Evolutionary conservation across 2,797 vertebrate genomes (phyloP).

Genomic region (Glyptemys insculpta): DNA sequence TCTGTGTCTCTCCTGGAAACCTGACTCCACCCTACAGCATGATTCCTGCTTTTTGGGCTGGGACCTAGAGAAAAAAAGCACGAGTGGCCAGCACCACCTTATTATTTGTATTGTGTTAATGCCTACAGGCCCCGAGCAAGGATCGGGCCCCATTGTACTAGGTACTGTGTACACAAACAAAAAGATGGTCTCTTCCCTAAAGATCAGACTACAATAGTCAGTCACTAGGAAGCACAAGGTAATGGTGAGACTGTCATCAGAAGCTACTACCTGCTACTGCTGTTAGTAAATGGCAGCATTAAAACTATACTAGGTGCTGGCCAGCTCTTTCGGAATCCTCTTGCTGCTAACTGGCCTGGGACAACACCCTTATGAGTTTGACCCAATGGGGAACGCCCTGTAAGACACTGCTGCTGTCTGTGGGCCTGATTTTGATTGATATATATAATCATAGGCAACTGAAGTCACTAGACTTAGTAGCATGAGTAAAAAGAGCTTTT

Average conservation of each 20-base stretch:
- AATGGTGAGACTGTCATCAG: not conserved
- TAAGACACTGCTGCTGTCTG: not conserved
- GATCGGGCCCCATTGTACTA: not conserved
- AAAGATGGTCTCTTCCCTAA: rapidly evolving
- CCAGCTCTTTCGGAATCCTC: not conserved
- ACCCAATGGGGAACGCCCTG: not conserved
- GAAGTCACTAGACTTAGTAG: not conserved
- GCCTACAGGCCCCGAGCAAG: rapidly evolving
- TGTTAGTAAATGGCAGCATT: rapidly evolving
- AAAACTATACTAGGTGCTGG: not conserved
- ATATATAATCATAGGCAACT: not conserved
- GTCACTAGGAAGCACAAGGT: not conserved
- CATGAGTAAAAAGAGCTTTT: not conserved
- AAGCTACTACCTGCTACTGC: not conserved
- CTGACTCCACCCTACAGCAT: not conserved
- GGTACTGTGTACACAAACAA: not conserved
- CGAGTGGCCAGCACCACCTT: not conserved
- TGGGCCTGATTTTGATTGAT: rapidly evolving
- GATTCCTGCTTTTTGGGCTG: not conserved
- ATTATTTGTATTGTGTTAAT: rapidly evolving
- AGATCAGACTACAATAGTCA: not conserved
- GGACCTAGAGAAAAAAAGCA: not conserved
- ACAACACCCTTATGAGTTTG: not conserved
- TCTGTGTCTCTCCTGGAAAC: conserved; percentile 35
- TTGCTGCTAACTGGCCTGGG: not conserved